These are phyloP conservation scores for Echinarachnius parma DNA, from an alignment of 53 echinoderm and acorn worm species.

Conservation along the genomic window DNA sequence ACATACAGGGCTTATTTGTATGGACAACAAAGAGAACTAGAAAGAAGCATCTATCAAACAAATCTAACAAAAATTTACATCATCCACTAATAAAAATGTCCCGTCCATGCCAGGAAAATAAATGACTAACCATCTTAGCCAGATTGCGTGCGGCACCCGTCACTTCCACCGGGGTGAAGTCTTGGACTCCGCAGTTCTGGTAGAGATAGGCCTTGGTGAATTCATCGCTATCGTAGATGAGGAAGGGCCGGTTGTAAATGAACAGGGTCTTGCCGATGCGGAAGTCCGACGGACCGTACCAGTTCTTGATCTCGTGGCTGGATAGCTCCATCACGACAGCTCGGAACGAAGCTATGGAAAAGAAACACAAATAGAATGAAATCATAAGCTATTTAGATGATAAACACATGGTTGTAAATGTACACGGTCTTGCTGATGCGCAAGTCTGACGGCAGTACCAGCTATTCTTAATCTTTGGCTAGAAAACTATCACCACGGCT, in stretches of 20 bases:
- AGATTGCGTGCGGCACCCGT: constrained; percentile 40
- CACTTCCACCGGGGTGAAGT: constrained; percentile 78
- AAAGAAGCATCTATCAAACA: too few relatives aligned
- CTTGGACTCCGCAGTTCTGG: constrained; percentile 56
- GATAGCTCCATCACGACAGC: constrained; percentile 96
- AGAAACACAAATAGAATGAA: constrained; percentile 59
- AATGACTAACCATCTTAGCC: constrained; percentile 59
- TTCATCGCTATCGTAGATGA: constrained; percentile 90
- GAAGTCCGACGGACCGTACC: constrained; percentile 84
- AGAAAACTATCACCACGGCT: constrained; percentile 89
- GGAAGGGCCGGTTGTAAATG: constrained; percentile 96
- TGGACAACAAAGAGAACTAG: too few relatives aligned
- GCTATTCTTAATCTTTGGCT: constrained; percentile 94
- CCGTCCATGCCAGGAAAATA: too few relatives aligned
- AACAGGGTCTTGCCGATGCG: constrained; percentile 79
- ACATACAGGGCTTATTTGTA: too few relatives aligned
- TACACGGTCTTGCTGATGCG: constrained; percentile 78
- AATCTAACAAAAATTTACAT: too few relatives aligned
- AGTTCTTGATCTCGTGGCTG: constrained; percentile 92
- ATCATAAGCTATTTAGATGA: constrained; percentile 88
- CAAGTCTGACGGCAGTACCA: constrained; percentile 90
- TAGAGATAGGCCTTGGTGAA: constrained; percentile 76
- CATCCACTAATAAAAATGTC: too few relatives aligned
- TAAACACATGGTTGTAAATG: constrained; percentile 93
- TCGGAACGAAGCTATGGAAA: constrained; percentile 83